Conservation (phyloP, 2,797 vertebrate genomes). For the Enteromius thamalakanensis region DNA sequence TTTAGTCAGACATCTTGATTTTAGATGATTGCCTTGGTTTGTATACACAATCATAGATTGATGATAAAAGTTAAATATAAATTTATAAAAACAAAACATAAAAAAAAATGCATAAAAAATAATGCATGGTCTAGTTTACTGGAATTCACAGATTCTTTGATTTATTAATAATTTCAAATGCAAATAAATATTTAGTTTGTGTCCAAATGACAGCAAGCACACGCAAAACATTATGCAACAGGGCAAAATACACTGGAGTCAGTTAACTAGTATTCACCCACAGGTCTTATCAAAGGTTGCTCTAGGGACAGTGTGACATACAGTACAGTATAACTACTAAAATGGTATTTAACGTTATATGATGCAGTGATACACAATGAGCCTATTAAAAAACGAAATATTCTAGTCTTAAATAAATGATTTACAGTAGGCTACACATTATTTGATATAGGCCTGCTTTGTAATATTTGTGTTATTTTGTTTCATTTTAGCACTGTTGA, state of each 20-base stretch:
- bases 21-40: neutral
- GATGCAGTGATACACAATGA: neutral
- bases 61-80: neutral
- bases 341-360: neutral
- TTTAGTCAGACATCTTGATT: neutral
- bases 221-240: neutral
- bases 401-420: neutral
- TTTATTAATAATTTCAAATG: no score
- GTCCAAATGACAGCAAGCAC: neutral
- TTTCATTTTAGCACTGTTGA: neutral
- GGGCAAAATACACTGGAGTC: neutral
- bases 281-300: neutral
- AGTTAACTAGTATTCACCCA: neutral
- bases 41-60: neutral
- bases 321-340: neutral
- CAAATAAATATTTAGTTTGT: neutral
- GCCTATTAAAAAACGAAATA: neutral
- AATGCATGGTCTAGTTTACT: neutral
- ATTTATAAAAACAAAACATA: neutral
- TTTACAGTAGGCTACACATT: neutral
- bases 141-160: neutral
- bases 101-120: neutral
- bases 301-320: neutral
- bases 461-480: neutral
- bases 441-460: neutral